Base-by-base conservation (phyloP, 2,888 invertebrate genomes). In the Acanthopleura granulata region DNA sequence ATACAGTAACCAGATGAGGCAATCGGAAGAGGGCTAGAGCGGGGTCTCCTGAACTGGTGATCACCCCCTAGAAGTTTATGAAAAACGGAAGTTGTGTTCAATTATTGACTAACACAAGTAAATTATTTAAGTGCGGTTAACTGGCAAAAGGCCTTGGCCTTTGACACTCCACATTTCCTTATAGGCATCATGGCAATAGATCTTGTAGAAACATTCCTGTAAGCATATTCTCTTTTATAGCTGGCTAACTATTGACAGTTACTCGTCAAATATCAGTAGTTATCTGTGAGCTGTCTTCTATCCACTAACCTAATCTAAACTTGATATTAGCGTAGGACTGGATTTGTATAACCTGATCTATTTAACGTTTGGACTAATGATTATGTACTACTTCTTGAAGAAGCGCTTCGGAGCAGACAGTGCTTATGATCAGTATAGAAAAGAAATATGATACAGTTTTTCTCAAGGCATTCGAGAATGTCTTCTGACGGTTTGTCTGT, bases 21-120 rank as follows among this genome's bases (percentile, higher is more conserved):
- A n/a, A 57, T 57, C 57, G 57, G 57, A 57, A 57, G 57, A 57
- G 22, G 22, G 57, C 22, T 57, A 9, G 57, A 57, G 22, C 18
- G 22, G 22, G 22, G 18, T 57, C n/a, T 22, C n/a, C n/a, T 57
- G 18, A 9, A 57, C 57, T 57, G 4, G 18, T 22, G 57, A 57
- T 57, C 57, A 22, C 66, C 66, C 25, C 1, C 66, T 27, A 16
- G 22, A 27, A 27, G 29, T 66, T 66, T 66, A 66, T 66, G 18
- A 1, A 66, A 22, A 27, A 66, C 66, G 66, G 66, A 66, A 66
- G 66, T 25, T 25, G 22, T 66, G 66, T 66, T 66, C 25, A 66
- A 66, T 66, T 66, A 66, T 27, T 66, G 66, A 25, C 16, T 66
- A 66, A 66, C 25, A 66, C 16, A 66, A 66, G 66, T 25, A 66